Evolutionary conservation across 2,888 invertebrate species (phyloP), one percentile per base, ranked within the genome.

Genomic region (Malthinus seriepunctatus): DNA sequence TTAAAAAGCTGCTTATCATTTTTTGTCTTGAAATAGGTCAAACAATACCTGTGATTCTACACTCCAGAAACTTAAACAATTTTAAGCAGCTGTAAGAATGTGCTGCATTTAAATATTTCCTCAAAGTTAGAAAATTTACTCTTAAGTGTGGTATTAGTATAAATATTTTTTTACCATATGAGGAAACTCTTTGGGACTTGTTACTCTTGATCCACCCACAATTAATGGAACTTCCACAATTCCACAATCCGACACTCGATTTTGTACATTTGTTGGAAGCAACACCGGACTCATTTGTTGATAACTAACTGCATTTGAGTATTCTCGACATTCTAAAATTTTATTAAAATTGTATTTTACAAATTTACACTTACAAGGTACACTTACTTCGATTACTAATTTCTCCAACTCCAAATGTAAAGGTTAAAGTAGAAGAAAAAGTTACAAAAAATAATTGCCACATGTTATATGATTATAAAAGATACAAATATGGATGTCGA

Each of bases 141-240:
- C 23, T 23, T 23, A 23, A 23, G 23, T 23, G 3, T 23, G 3
- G 23, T 23, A 23, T 5, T 23, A 23, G 23, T 23, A 23, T 5
- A 23, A 23, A 2, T 23, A 23, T 32, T 2, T 32, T 34, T 15
- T 44, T 48, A 63, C 84, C 85, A 85, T 85, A 59, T 86, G 86
- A 3, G 86, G 86, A 68, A 83, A 86, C 58, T 85, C 76, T 49
- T 69, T 73, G 9, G 62, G 66, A 14, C 67, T 68, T 6, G 77
- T 76, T n/a, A n/a, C 23, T 57, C 71, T 70, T 3, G 61, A 58
- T 2, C 79, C 80, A 4, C 79, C 79, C 34, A 79, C 68, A 48
- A 79, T 76, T n/a, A 79, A 67, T 10, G 79, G 79, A 1, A 75
- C 73, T 35, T 75, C 74, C 2, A 76, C 68, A 37, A 78, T 75